These are phyloP conservation scores for Zootoca vivipara DNA, from an alignment of 2,113 vertebrate species.

Conservation along the genomic window DNA sequence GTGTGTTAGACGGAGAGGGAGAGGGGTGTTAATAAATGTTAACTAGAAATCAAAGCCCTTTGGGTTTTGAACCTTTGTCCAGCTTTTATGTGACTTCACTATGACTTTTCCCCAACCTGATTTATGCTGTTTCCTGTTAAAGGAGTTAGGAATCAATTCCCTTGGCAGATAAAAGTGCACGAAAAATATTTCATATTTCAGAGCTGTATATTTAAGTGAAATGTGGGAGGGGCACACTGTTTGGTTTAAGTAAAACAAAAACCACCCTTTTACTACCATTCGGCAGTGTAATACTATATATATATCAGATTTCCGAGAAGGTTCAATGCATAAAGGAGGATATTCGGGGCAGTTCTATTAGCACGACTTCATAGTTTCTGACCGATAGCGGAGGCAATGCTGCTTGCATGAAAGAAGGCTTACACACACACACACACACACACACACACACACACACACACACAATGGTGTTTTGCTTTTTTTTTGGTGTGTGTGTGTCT, in stretches of 20 bases:
- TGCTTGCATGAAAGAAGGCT: slow-evolving; percentile 23
- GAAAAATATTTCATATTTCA: slow-evolving; percentile 34
- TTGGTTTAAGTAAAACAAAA: neutral
- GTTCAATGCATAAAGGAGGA: neutral
- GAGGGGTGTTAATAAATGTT: slow-evolving; percentile 58
- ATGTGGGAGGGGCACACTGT: neutral
- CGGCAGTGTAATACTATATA: neutral
- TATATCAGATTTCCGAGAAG: neutral
- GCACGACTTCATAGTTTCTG: neutral
- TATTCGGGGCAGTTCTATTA: slow-evolving; percentile 34
- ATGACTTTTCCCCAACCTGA: slow-evolving; percentile 68
- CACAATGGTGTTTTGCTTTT: too few species aligned
- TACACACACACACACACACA: neutral
- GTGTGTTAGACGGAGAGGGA: neutral
- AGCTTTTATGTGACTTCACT: slow-evolving; percentile 73
- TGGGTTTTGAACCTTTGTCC: slow-evolving; percentile 74
- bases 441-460: neutral
- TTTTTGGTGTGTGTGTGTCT: too few species aligned
- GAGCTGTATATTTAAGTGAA: neutral
- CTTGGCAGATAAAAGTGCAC: slow-evolving; percentile 47
- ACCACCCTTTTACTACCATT: neutral
- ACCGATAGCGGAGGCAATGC: neutral
- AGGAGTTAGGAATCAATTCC: slow-evolving; percentile 58
- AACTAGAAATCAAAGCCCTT: slow-evolving; percentile 75
- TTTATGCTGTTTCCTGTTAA: slow-evolving; percentile 68